A percentile compares a stretch with the other conserved stretches of the same genome.
Conservation (phyloP, 1,140 invertebrate species). For the Halictus rubicundus region DNA sequence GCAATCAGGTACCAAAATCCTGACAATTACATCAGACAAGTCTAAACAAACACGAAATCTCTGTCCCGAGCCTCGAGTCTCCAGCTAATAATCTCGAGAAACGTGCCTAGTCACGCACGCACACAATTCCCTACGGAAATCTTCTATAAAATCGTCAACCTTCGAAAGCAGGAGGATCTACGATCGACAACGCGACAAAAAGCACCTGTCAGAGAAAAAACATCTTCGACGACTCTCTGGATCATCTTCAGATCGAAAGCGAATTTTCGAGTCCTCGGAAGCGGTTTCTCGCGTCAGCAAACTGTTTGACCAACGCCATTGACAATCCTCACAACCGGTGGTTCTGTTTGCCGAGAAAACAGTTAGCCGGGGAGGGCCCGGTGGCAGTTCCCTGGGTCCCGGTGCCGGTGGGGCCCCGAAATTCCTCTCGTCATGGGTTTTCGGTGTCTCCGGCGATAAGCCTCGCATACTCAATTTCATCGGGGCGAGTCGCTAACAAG, state of each 20-base stretch:
- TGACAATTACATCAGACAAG: no score
- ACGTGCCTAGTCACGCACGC: background rate
- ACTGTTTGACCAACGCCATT: conserved; percentile 4
- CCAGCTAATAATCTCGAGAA: no score
- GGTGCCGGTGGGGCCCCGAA: background rate
- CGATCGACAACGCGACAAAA: background rate
- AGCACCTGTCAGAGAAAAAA: background rate
- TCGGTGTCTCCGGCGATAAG: background rate
- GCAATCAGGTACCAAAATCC: no score
- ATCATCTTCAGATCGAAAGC: background rate
- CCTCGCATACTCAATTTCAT: conserved; percentile 1
- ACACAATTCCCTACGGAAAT: background rate
- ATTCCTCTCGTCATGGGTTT: background rate
- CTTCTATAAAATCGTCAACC: background rate
- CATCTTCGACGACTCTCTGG: no score
- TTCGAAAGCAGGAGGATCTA: no score
- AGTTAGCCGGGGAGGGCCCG: background rate
- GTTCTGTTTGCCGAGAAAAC: background rate
- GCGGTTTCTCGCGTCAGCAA: background rate
- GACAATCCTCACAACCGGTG: background rate
- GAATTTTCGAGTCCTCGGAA: background rate
- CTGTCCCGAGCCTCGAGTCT: no score
- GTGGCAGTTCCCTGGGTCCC: background rate
- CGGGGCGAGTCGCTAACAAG: conserved; percentile 24
- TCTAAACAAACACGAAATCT: no score